phyloP scores from a whole-genome alignment of 2,797 vertebrate species.

The Leucoraja ocellata region DNA sequence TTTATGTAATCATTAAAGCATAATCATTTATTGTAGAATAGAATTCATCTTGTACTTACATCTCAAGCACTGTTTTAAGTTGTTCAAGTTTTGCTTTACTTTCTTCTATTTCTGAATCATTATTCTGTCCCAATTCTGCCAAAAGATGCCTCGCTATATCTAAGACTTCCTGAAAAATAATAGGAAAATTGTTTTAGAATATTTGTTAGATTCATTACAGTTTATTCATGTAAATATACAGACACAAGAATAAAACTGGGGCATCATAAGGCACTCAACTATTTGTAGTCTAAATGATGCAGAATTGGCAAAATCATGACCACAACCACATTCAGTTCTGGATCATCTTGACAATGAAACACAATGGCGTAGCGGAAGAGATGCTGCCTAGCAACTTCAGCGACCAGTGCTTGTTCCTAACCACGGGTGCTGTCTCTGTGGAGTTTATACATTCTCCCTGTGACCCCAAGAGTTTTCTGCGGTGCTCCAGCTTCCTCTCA shows the following conservation, averaged over 20 bases:
- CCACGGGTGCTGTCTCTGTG: too few relatives aligned
- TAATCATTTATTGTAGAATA: neutral
- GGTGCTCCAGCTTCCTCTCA: too few relatives aligned
- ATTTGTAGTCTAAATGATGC: too few relatives aligned
- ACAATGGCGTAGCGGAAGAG: too few relatives aligned
- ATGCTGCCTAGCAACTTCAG: too few relatives aligned
- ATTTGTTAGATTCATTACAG: neutral
- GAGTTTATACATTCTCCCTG: too few relatives aligned
- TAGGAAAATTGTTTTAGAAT: neutral
- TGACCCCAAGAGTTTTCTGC: too few relatives aligned
- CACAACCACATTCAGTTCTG: too few relatives aligned
- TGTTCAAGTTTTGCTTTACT: conserved; percentile 83
- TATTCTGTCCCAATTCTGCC: conserved; percentile 74
- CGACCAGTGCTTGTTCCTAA: too few relatives aligned
- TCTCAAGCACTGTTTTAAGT: conserved; percentile 79
- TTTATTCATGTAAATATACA: neutral
- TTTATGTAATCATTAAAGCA: neutral
- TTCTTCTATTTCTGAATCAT: conserved; percentile 82
- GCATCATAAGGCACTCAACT: too few relatives aligned
- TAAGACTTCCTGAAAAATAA: conserved; percentile 67
- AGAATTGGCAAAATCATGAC: too few relatives aligned
- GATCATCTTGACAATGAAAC: too few relatives aligned
- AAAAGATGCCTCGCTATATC: conserved; percentile 78
- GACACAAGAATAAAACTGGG: neutral
- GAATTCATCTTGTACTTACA: conserved; percentile 57